Conservation (phyloP, 2,797 vertebrate species). For the Arrhamphus sclerolepis region DNA sequence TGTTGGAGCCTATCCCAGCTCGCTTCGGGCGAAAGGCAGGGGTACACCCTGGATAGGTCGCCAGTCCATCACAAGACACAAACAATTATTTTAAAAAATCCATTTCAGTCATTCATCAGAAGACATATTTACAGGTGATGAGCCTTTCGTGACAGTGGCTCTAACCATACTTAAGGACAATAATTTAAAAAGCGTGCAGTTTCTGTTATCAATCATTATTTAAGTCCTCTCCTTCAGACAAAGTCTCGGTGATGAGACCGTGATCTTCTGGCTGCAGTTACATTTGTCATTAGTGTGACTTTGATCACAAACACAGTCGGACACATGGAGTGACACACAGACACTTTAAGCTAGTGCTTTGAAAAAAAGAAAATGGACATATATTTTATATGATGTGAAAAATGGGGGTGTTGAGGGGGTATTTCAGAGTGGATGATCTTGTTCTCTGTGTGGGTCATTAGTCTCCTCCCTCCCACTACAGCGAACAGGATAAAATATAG, state of each 20-base stretch:
- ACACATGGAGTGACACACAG: slow-evolving; percentile 24
- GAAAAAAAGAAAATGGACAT: neutral
- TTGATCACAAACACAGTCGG: too few species aligned
- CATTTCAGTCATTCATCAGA: neutral
- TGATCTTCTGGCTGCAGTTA: slow-evolving; percentile 34
- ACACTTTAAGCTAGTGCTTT: slow-evolving; percentile 23
- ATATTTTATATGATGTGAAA: neutral
- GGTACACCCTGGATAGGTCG: too few species aligned
- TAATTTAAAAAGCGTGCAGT: slow-evolving; percentile 12
- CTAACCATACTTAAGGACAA: neutral
- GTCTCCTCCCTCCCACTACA: too few species aligned
- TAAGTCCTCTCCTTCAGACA: slow-evolving; percentile 52
- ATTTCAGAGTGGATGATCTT: too few species aligned
- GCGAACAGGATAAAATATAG: too few species aligned
- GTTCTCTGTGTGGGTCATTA: too few species aligned
- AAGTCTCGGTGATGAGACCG: slow-evolving; percentile 45
- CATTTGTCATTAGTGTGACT: too few species aligned
- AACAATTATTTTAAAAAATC: neutral
- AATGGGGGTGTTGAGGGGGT: too few species aligned
- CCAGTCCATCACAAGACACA: too few species aligned
- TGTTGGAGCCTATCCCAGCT: too few species aligned
- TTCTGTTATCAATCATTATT: slow-evolving; percentile 22
- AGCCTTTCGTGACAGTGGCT: neutral
- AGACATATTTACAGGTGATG: neutral
- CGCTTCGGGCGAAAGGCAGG: too few species aligned